Evolutionary conservation across 1,140 invertebrate species (phyloP), one percentile per base, ranked within the genome.

Genomic region (Heliconius nattereri): DNA sequence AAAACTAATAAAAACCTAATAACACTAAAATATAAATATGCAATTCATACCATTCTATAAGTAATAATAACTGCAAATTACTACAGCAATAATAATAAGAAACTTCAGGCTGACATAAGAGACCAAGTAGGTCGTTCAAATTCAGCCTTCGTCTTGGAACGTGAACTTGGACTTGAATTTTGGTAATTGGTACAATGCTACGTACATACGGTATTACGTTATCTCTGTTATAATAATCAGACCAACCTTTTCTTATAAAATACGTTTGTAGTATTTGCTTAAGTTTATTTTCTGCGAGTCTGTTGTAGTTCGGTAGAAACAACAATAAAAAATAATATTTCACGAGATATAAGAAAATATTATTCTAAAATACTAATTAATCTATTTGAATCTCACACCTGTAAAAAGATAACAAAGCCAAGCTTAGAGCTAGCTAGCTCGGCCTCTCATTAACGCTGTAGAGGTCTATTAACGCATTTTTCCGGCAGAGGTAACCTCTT

Each of bases 91-190:
- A 23, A 66, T 66, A 66, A 29, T 60, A 60, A 11, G 57, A 60
- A 60, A 60, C 23, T 66, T 66, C 60, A 66, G 60, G 23, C 9
- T 29, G 29, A 66, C 9, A 66, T 66, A 66, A 26, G 13, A 29
- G 60, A 73, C 76, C 83, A 88, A 90, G 87, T 84, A 87, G 88
- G 87, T 89, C 85, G 85, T 89, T 87, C 87, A 87, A 86, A 90
- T 90, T 90, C 88, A 87, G 84, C 81, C 77, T 77, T 73, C 54
- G 83, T 81, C 81, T 66, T 76, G 85, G 81, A 81, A 84, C 85
- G 84, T 85, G 82, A 81, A 84, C 80, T 83, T 85, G 81, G 84
- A 83, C 83, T 83, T 78, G 81, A 83, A 80, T 83, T 80, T 83
- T 82, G 84, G 82, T 86, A 80, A 82, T 79, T 49, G 85, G 81